phyloP scores from a whole-genome alignment of 2,797 vertebrate genomes.

The Poecilia velifera region DNA sequence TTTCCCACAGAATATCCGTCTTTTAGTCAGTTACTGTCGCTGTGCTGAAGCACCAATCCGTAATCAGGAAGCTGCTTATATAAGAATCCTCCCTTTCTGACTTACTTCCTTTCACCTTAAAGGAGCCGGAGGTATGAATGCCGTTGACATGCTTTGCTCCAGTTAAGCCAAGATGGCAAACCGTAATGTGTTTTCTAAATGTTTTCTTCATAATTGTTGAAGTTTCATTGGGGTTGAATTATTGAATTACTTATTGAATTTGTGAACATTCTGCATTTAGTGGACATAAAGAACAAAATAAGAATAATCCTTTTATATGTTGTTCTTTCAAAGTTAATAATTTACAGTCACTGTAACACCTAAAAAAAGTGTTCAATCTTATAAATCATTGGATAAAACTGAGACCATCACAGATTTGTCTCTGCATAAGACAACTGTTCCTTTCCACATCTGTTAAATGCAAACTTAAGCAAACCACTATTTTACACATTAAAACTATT shows the following conservation, averaged over 20 bases:
- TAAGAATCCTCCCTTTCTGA: constrained; percentile 16
- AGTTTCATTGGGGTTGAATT: not conserved
- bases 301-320: not conserved
- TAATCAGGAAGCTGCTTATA: constrained; percentile 35
- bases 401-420: not conserved
- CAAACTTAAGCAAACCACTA: not conserved
- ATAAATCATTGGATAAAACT: not conserved
- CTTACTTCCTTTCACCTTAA: not conserved
- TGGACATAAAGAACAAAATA: not conserved
- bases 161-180: not conserved
- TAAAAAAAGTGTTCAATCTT: not conserved
- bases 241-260: not conserved
- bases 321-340: not conserved
- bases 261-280: not conserved
- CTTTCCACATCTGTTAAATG: not conserved
- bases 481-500: not conserved
- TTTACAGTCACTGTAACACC: not conserved
- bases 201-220: not conserved
- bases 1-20: constrained; percentile 71
- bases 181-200: not conserved
- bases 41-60: constrained; percentile 23
- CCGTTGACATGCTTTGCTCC: not conserved
- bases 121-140: not conserved
- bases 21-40: constrained; percentile 52
- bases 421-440: not conserved